A percentile compares a stretch with the other conserved stretches of the same genome.
phyloP scores from a whole-genome alignment of 2,113 vertebrate genomes.

The Nothocercus nigrocapillus region DNA sequence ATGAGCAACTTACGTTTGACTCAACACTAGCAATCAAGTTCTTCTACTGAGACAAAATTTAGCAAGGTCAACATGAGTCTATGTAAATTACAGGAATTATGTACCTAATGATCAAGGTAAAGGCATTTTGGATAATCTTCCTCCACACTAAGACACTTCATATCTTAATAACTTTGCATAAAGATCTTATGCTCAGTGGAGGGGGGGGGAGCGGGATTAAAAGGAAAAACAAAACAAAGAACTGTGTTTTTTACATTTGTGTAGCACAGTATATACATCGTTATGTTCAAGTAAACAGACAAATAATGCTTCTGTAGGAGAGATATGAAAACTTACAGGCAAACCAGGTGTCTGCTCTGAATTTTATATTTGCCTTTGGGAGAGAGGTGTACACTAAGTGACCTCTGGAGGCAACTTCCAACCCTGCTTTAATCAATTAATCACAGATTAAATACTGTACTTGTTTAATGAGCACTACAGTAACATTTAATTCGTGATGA shows the following conservation, averaged over 20 bases:
- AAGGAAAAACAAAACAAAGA: not conserved
- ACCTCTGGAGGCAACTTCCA: not conserved
- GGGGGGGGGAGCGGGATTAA: too few relatives aligned
- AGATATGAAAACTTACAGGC: not conserved
- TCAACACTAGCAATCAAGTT: not conserved
- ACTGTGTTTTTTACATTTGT: not conserved
- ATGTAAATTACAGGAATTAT: not conserved
- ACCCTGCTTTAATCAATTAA: conserved; percentile 4
- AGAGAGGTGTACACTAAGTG: not conserved
- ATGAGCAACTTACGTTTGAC: not conserved
- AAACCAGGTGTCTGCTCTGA: not conserved
- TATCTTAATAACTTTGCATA: not conserved
- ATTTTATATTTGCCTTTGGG: not conserved
- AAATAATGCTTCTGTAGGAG: not conserved
- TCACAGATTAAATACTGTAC: not conserved
- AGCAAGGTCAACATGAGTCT: not conserved
- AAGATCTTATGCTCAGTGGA: not conserved
- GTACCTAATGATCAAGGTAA: not conserved
- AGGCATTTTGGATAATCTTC: not conserved
- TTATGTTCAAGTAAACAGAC: not conserved
- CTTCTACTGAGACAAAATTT: not conserved
- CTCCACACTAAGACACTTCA: not conserved
- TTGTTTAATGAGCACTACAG: not conserved
- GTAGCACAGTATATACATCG: not conserved
- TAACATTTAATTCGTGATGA: not conserved